Percentiles rank a stretch among this genome's conserved stretches.
These are phyloP conservation scores for Stenotaenia linearis DNA, from an alignment of 2,888 invertebrate genomes.

Conservation along the genomic window DNA sequence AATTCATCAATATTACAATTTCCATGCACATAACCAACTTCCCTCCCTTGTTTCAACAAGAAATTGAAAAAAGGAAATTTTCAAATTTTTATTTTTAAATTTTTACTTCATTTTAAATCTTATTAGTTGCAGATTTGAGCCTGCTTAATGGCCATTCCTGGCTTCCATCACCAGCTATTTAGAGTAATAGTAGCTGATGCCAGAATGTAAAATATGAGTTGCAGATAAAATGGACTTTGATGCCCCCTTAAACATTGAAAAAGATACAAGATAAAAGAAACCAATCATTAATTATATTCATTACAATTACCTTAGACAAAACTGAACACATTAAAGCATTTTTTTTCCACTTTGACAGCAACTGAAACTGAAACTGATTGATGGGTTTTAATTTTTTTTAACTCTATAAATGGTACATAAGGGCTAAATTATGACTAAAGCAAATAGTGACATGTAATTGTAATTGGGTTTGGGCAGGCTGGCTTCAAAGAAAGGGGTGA, in stretches of 20 bases:
- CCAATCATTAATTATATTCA: not conserved
- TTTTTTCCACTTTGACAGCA: no score
- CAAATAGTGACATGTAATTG: constrained; percentile 3
- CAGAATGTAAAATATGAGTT: not conserved
- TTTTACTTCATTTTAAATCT: not conserved
- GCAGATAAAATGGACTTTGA: not conserved
- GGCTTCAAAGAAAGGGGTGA: not conserved
- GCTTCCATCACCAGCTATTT: not conserved
- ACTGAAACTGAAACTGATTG: no score
- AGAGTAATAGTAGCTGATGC: not conserved
- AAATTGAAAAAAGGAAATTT: not conserved
- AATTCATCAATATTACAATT: no score
- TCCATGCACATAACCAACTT: no score
- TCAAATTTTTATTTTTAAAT: not conserved
- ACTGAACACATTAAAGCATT: no score
- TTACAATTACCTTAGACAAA: not conserved
- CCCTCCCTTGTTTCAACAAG: no score
- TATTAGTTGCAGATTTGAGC: not conserved
- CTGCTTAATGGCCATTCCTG: not conserved
- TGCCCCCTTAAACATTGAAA: not conserved
- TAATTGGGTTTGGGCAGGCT: constrained; percentile 4
- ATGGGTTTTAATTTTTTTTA: not conserved
- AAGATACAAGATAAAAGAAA: not conserved
- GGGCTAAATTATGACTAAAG: not conserved
- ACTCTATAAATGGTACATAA: not conserved